phyloP scores from a whole-genome alignment of 2,113 vertebrate genomes.

The Brachionichthys hirsutus region DNA sequence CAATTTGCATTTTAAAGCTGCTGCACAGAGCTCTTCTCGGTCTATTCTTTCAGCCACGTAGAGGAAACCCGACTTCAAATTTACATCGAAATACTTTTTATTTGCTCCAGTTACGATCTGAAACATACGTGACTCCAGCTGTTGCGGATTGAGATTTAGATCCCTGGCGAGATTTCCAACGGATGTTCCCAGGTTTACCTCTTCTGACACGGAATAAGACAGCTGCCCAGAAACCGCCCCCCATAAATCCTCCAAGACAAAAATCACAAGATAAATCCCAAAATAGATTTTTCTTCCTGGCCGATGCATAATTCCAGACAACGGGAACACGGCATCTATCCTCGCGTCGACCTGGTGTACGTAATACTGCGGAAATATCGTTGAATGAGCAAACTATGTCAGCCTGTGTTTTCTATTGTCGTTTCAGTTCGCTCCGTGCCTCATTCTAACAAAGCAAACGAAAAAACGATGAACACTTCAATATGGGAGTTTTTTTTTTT shows the following conservation, averaged over 20 bases:
- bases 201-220: constrained; percentile 72
- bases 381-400: too few relatives aligned
- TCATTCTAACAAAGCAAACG: too few relatives aligned
- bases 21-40: constrained; percentile 61
- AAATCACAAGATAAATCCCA: constrained; percentile 46
- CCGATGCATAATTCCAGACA: constrained; percentile 23
- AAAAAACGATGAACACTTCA: too few relatives aligned
- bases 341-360: too few relatives aligned
- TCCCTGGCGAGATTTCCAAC: constrained; percentile 80
- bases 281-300: too few relatives aligned
- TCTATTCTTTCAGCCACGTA: constrained; percentile 69
- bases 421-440: too few relatives aligned
- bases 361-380: too few relatives aligned
- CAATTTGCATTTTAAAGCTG: constrained; percentile 45
- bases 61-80: constrained; percentile 71
- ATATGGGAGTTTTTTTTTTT: neutral
- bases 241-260: constrained; percentile 29
- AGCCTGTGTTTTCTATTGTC: too few relatives aligned
- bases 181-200: constrained; percentile 69
- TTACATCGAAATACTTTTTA: constrained; percentile 73
- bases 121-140: constrained; percentile 72
- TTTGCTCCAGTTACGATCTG: constrained; percentile 67
- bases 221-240: too few relatives aligned
- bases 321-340: too few relatives aligned
- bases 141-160: constrained; percentile 63